Evolutionary conservation across 2,888 invertebrate genomes (phyloP).

Genomic region (Dione vanillae): DNA sequence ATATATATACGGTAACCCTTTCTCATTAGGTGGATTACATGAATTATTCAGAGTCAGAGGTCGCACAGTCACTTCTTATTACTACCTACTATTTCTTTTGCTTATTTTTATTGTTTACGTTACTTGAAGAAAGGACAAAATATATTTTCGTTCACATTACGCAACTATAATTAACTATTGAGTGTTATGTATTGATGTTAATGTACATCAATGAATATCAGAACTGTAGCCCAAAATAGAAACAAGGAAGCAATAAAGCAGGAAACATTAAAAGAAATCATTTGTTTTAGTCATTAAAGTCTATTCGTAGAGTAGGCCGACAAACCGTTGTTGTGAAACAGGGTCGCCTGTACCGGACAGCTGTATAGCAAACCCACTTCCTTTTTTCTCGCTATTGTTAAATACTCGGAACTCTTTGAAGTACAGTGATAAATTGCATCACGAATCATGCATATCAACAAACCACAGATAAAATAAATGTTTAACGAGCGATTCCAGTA

Average conservation of each 20-base stretch:
- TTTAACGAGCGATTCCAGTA: conserved; percentile 16
- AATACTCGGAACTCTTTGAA: conserved; percentile 42
- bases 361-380: conserved; percentile 35
- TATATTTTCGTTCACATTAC: not conserved
- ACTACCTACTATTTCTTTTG: conserved; percentile 25
- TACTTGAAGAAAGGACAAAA: not conserved
- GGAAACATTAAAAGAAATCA: conserved; percentile 40
- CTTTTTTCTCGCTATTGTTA: conserved; percentile 40
- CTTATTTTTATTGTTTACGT: not conserved
- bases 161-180: not conserved
- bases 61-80: conserved; percentile 38
- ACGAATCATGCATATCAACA: conserved; percentile 34
- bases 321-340: conserved; percentile 47
- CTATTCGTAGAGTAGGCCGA: conserved; percentile 40
- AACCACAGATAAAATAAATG: conserved; percentile 34
- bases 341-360: conserved; percentile 38
- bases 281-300: conserved; percentile 42
- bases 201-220: conserved; percentile 16
- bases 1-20: conserved; percentile 12
- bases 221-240: conserved; percentile 14
- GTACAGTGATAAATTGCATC: conserved; percentile 37
- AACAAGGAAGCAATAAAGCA: conserved; percentile 36
- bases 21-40: conserved; percentile 62
- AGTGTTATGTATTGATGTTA: not conserved
- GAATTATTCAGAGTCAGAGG: conserved; percentile 74